Evolutionary conservation across 1,140 invertebrate genomes (phyloP).

Genomic region (Pissodes strobi): DNA sequence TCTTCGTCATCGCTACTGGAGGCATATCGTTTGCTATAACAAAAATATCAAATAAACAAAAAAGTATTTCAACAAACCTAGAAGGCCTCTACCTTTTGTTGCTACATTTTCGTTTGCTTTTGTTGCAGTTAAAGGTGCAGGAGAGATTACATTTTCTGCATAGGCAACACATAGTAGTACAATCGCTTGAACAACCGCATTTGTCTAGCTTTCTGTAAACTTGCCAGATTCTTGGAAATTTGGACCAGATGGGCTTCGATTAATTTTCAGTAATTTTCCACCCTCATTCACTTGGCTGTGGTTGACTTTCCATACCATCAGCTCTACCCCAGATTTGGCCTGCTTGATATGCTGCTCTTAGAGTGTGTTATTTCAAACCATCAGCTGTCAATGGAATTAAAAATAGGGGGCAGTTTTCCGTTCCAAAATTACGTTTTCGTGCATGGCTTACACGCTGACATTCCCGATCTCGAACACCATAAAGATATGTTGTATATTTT

Average conservation of each 20-base stretch:
- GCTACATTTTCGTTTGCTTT: not conserved
- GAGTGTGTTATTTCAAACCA: conserved; percentile 2
- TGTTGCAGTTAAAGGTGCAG: conserved; percentile 1
- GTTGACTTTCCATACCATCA: conserved; percentile 1
- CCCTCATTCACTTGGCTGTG: conserved; percentile 4
- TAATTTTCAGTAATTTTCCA: conserved; percentile 1
- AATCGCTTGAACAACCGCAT: conserved; percentile 5
- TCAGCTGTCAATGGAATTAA: conserved; percentile 1
- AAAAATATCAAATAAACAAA: not conserved
- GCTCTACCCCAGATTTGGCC: conserved; percentile 3
- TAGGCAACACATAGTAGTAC: not conserved
- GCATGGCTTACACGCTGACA: conserved; percentile 2
- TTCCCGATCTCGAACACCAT: not conserved
- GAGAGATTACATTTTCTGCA: not conserved
- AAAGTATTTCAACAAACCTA: not conserved
- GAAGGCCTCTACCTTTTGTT: not conserved
- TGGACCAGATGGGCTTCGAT: conserved; percentile 3
- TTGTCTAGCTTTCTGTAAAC: not conserved
- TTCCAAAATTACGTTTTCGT: conserved; percentile 1
- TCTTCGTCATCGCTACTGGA: not conserved
- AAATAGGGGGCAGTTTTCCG: not conserved
- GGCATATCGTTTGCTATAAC: not conserved
- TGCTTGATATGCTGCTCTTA: conserved; percentile 5
- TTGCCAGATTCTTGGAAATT: conserved; percentile 1
- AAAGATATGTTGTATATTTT: too few relatives aligned